Percentiles rank a stretch among this genome's conserved stretches.
Evolutionary conservation across 2,113 vertebrate genomes (phyloP).

Genomic region (Cyphomyrus plagiostoma): DNA sequence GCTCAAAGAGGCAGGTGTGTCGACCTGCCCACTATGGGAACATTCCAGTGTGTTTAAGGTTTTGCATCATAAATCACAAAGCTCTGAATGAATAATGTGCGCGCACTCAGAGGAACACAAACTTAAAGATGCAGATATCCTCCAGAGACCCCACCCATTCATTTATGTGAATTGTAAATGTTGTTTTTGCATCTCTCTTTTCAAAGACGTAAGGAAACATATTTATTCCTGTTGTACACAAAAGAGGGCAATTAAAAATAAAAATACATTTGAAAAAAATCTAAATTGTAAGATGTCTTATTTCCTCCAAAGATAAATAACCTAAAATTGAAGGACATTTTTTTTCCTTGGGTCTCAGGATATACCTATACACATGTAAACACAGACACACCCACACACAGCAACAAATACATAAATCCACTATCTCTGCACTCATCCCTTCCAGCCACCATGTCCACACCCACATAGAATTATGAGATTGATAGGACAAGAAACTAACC

Average conservation of each 20-base stretch:
- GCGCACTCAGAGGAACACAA: neutral
- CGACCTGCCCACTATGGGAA: neutral
- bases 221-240: too few species aligned
- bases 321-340: too few species aligned
- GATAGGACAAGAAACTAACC: neutral
- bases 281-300: too few species aligned
- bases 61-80: neutral
- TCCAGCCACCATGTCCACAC: neutral
- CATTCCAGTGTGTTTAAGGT: neutral
- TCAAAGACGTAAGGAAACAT: too few species aligned
- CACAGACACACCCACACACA: constrained; percentile 18
- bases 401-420: neutral
- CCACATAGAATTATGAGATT: neutral
- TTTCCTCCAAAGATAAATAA: too few species aligned
- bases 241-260: too few species aligned
- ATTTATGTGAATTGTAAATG: too few species aligned
- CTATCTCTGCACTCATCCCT: neutral
- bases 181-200: too few species aligned
- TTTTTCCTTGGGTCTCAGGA: too few species aligned
- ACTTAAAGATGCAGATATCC: constrained; percentile 23
- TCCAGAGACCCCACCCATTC: too few species aligned
- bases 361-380: constrained; percentile 24
- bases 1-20: neutral
- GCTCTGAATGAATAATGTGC: neutral
- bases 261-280: too few species aligned